Conservation (phyloP, 23 tunicate genomes). For the Botrylloides violaceus region DNA sequence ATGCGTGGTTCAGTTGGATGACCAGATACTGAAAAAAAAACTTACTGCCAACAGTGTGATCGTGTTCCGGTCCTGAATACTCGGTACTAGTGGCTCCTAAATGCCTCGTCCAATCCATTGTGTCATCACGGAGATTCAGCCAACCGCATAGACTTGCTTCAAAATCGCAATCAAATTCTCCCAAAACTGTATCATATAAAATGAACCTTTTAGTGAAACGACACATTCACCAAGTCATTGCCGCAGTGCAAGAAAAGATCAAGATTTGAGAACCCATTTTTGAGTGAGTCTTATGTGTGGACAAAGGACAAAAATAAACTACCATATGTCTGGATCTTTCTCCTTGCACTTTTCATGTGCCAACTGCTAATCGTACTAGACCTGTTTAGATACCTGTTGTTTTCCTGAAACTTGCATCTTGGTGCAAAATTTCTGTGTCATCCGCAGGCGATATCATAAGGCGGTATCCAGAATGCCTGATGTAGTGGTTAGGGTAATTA, state of each 20-base stretch:
- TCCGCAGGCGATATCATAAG: slow-evolving; percentile 39
- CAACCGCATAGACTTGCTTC: slow-evolving; percentile 53
- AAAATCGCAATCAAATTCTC: slow-evolving; percentile 68
- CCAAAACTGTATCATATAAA: slow-evolving; percentile 34
- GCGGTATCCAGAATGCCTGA: slow-evolving; percentile 28
- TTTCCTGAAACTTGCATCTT: slow-evolving; percentile 41
- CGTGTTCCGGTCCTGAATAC: slow-evolving; percentile 60
- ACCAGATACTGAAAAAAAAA: neutral
- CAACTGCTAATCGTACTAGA: too few relatives aligned
- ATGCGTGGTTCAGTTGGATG: too few relatives aligned
- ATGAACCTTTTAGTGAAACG: neutral
- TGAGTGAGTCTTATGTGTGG: too few relatives aligned
- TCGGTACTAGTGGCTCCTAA: slow-evolving; percentile 57
- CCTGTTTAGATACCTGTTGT: slow-evolving; percentile 15
- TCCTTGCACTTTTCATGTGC: too few relatives aligned
- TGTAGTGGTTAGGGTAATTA: slow-evolving; percentile 35
- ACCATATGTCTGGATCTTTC: neutral
- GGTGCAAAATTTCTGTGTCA: slow-evolving; percentile 18
- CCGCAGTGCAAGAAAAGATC: too few relatives aligned
- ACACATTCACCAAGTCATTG: too few relatives aligned
- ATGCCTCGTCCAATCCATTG: slow-evolving; percentile 41
- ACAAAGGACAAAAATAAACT: too few relatives aligned
- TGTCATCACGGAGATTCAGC: slow-evolving; percentile 48
- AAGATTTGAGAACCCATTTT: too few relatives aligned
- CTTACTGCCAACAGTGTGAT: slow-evolving; percentile 80